Evolutionary conservation across 2,888 invertebrate species (phyloP), one percentile per base, ranked within the genome.

Genomic region (Noctua pronuba): DNA sequence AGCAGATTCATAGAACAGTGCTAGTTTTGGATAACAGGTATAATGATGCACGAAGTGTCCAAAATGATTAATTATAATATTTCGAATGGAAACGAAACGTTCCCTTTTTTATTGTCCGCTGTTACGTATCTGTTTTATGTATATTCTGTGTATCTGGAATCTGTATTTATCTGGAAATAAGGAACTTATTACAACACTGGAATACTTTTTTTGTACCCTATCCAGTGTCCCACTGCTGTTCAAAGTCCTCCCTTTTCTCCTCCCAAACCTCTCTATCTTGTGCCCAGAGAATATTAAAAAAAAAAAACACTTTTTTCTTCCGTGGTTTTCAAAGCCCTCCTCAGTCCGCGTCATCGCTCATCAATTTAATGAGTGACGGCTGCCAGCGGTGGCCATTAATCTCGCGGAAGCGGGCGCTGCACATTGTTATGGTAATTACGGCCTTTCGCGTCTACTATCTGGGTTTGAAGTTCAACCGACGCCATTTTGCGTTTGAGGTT

Each of bases 361-460:
- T 91, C 90, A 90, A 90, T 91, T 90, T 90, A 91, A 91, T 90
- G 90, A 90, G 88, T 88, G 87, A 80, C 83, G 84, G 83, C 81
- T 84, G 88, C 83, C 77, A 74, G 87, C 77, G 84, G 84, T 74
- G 82, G 86, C 89, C 89, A 90, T 90, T 90, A 90, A 89, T 90
- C 87, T 86, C 86, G 82, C 83, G 82, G 82, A 83, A 85, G 83
- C 81, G 86, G 66, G 74, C 82, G 64, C 75, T 82, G 86, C 87
- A 89, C 88, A 89, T 88, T 89, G 89, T 88, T 87, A 84, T 87
- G 86, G 85, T 88, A 88, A 88, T 89, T 85, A 88, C 79, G 78
- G 73, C 74, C 79, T 83, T 77, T 78, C 55, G 64, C 69, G 79
- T 78, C 77, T 79, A 70, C 81, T 82, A 74, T 83, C 71, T 64